Conservation (phyloP, 2,888 invertebrate genomes). For the Zygaena filipendulae region DNA sequence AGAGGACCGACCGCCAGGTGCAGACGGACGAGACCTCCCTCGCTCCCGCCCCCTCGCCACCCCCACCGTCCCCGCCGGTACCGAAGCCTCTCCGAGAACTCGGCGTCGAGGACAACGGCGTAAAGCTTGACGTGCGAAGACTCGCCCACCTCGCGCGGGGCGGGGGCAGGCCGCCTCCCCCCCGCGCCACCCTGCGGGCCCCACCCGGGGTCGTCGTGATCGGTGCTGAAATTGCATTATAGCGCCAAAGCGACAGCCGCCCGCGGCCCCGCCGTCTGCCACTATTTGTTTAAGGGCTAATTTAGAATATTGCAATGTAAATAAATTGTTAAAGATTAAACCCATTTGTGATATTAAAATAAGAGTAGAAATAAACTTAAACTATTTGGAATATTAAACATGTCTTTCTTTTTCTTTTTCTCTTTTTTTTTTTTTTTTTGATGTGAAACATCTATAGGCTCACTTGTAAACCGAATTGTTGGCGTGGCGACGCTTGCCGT, state of each 20-base stretch:
- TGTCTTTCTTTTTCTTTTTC: no score
- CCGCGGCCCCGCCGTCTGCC: constrained; percentile 17
- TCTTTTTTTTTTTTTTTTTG: no score
- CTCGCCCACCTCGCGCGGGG: constrained; percentile 22
- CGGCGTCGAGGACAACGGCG: constrained; percentile 18
- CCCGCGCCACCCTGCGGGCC: constrained; percentile 6
- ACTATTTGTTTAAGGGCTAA: constrained; percentile 1
- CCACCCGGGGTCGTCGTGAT: constrained; percentile 7
- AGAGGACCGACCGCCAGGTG: constrained; percentile 38
- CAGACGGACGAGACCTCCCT: constrained; percentile 40
- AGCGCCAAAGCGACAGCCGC: constrained; percentile 12
- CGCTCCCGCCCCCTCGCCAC: constrained; percentile 7
- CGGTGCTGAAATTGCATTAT: constrained; percentile 10
- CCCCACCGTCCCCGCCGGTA: no score
- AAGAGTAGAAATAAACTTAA: constrained; percentile 15
- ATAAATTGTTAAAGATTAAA: constrained; percentile 15
- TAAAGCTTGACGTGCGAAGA: constrained; percentile 27
- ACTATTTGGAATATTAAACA: no score
- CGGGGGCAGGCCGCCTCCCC: constrained; percentile 11
- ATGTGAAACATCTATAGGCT: no score
- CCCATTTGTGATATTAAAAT: constrained; percentile 29
- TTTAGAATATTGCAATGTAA: not conserved
- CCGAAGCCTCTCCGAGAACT: no score
- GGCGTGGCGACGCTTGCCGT: no score
- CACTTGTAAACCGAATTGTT: no score